phyloP scores from a whole-genome alignment of 2,113 vertebrate species.

The Pelobates fuscus region DNA sequence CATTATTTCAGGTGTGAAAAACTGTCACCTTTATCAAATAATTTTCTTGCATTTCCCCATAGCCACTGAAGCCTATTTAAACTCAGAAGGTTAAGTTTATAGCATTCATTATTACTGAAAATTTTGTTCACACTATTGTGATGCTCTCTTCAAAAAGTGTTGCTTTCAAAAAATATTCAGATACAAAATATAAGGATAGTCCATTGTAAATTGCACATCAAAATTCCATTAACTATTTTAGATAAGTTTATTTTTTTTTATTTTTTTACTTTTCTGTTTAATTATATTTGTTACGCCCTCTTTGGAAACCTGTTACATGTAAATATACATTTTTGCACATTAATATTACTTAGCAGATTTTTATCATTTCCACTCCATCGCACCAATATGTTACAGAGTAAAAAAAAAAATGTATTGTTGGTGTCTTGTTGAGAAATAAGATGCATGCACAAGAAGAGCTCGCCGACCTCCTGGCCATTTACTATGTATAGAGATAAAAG shows the following conservation, averaged over 20 bases:
- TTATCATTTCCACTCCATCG: constrained; percentile 9
- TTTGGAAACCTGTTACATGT: constrained; percentile 22
- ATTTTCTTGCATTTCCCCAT: constrained; percentile 74
- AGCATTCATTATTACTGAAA: constrained; percentile 82
- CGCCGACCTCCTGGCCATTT: constrained; percentile 45
- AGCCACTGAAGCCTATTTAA: constrained; percentile 83
- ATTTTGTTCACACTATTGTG: constrained; percentile 72
- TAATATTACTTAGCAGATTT: constrained; percentile 23
- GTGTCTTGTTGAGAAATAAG: constrained; percentile 33
- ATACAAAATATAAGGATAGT: constrained; percentile 60
- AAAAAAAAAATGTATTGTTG: constrained; percentile 29
- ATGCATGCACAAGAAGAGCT: constrained; percentile 42
- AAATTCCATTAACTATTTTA: constrained; percentile 65
- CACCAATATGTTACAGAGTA: constrained; percentile 27
- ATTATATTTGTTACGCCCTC: constrained; percentile 10
- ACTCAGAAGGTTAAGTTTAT: constrained; percentile 87
- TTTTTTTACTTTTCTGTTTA: constrained; percentile 54
- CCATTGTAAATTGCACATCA: constrained; percentile 62
- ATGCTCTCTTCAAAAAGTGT: constrained; percentile 75
- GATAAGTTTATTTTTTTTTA: not conserved
- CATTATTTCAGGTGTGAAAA: constrained; percentile 98
- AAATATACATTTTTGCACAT: constrained; percentile 2
- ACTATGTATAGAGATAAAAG: constrained; percentile 48
- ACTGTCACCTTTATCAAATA: constrained; percentile 89
- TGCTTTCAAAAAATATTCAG: constrained; percentile 69